Base-by-base conservation (phyloP, 2,797 vertebrate genomes). In the Eleutherodactylus coqui region DNA sequence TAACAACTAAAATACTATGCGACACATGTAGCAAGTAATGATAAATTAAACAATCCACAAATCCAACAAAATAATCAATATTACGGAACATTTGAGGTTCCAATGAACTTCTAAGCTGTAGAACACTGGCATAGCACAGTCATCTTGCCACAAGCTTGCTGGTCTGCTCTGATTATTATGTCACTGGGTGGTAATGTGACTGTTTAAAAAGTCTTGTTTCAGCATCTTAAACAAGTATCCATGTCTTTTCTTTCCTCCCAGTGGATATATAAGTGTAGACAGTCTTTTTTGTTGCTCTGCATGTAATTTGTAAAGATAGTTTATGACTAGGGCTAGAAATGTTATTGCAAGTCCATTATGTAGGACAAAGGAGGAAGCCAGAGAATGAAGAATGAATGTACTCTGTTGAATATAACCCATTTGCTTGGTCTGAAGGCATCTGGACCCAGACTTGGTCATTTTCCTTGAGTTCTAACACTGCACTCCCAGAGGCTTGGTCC, bases 301-400 rank as follows among this genome's bases (percentile, higher is more conserved):
- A 90, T 90, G 91, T 91, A 91, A 85, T 91, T 93, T 92, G 92
- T 90, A 90, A 86, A 87, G 89, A 86, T 53, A 91, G 92, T 92
- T 92, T 90, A 94, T 94, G 90, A 91, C 91, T 92, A 91, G 92
- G 90, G 87, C 83, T 92, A 91, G 88, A 89, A 88, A 91, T 64
- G 0, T 0, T 36, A 89, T 90, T 93, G 91, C 90, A 70, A 89
- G 79, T 89, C 92, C 88, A 97, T 98, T 99, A 99, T 98, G 97
- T 99, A 89, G 97, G 97, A 92, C 97, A 99, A 47, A 99, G 96
- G 88, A 99, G 94, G 93, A 99, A 99, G 88, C 98, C 98, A 21
- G 98, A 99, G 93, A 99, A 99, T 91, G 98, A 98, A 62, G 98
- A 99, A 91, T 99, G 98, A 93, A 99, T 98, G 93, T 99, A 99